Percentiles rank a stretch among this genome's conserved stretches.
phyloP scores from a whole-genome alignment of 2,797 vertebrate species.

The Cryptoblepharus egeriae region DNA sequence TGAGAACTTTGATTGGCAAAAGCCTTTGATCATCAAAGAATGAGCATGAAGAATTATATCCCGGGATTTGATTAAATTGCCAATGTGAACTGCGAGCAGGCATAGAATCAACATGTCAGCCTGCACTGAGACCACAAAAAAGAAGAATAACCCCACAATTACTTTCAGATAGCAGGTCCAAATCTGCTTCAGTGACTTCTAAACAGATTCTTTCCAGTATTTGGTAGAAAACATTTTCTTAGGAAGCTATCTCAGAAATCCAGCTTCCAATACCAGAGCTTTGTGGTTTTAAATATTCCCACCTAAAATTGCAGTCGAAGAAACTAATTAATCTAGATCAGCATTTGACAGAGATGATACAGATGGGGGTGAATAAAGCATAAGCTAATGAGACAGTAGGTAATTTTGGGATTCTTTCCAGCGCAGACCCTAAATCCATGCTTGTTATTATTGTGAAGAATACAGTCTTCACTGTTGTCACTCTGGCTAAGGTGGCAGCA shows the following conservation, averaged over 20 bases:
- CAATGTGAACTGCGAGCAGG: not conserved
- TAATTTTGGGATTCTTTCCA: not conserved
- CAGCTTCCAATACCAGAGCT: not conserved
- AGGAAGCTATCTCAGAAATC: too few species aligned
- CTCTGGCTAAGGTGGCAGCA: fast-evolving
- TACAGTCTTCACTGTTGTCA: not conserved
- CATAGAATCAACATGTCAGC: not conserved
- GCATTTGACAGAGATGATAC: too few species aligned
- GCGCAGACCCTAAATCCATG: not conserved
- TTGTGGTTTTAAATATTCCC: not conserved
- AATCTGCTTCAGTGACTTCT: not conserved
- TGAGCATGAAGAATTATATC: not conserved
- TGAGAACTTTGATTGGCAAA: not conserved
- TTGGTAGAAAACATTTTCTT: not conserved
- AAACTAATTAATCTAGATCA: too few species aligned
- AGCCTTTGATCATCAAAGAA: not conserved
- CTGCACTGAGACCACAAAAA: not conserved
- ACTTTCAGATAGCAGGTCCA: not conserved
- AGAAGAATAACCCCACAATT: not conserved
- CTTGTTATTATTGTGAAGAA: not conserved
- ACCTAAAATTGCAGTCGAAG: not conserved
- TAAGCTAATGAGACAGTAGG: too few species aligned
- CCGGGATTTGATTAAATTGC: not conserved
- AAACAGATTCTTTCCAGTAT: not conserved
- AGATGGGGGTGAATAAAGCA: too few species aligned